Conservation (phyloP, 1,140 invertebrate species). For the Chironomus striatipennis region DNA sequence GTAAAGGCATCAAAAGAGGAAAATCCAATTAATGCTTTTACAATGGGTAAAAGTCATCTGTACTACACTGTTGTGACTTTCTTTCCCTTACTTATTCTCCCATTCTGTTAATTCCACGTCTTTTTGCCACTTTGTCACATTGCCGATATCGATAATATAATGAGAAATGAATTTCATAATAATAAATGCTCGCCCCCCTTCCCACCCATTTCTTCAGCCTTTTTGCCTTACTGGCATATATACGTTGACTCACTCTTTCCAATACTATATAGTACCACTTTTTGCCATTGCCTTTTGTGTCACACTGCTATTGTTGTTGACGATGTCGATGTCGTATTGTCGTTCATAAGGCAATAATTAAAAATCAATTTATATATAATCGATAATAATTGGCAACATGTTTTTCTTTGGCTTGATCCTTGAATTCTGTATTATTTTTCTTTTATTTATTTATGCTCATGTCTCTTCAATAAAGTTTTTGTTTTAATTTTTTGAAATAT, state of each 20-base stretch:
- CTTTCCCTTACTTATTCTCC: background rate
- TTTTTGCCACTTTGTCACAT: conserved; percentile 39
- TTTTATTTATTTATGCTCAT: background rate
- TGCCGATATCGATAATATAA: background rate
- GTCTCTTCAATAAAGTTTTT: background rate
- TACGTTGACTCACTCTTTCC: too few species aligned
- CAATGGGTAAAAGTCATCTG: conserved; percentile 39
- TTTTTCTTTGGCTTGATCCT: conserved; percentile 8
- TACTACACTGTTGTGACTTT: conserved; percentile 18
- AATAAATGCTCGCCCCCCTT: background rate
- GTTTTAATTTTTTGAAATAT: too few species aligned
- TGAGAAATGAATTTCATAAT: conserved; percentile 2
- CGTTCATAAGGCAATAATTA: conserved; percentile 18
- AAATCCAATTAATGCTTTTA: conserved; percentile 29
- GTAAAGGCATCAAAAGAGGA: background rate
- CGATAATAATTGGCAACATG: conserved; percentile 22
- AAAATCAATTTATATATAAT: conserved; percentile 23
- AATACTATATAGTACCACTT: too few species aligned
- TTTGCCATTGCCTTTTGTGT: background rate
- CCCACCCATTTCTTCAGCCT: background rate
- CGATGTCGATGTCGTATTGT: background rate
- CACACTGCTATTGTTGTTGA: background rate
- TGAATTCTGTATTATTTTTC: background rate
- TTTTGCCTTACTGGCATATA: background rate
- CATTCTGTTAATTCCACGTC: conserved; percentile 21